Evolutionary conservation across 35 echinoderm and acorn worm genomes (phyloP), one percentile per base, ranked within the genome.

Genomic region (Apostichopus japonicus): DNA sequence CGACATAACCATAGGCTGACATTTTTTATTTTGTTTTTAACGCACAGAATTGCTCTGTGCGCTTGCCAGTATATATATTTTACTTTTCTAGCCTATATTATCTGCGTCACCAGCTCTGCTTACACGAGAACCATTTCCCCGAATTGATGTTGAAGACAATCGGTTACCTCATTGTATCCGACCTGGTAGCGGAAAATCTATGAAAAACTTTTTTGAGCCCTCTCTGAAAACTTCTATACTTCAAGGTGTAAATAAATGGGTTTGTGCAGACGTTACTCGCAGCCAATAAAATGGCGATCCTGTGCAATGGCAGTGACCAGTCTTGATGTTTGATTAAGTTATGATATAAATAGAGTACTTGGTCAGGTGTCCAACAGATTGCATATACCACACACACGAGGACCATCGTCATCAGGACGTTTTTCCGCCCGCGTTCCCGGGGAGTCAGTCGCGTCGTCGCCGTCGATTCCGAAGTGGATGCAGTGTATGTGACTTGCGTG

Each of bases 221-320:
- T 1, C 5, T 67, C 51, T 89, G 86, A 14, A 89, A 89, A 65
- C 86, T 67, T 89, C 33, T 23, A 51, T 89, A 89, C 62, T 89
- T 89, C 8, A 89, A 23, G 6, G 86, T 23, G 23, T 89, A 89
- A 52, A 89, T 89, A 8, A 89, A 89, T 6, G 86, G 86, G 61
- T 89, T 89, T 9, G 62, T 89, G 62, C 86, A 89, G 10, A 89
- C 86, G 86, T 89, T 89, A 72, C 86, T 89, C 23, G 67, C 86
- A 5, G 86, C 86, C 10, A 89, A 54, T 15, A 89, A 73, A 27
- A 89, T 89, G 5, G 24, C 67, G 24, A 89, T 65, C 15, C 59
- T 59, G 53, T 89, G 59, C 5, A 65, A 89, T 17, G 86, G 86
- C 33, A 13, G 71, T 1, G 86, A 65, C 86, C 86, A 89, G 33